These are phyloP conservation scores for Mellilla xanthometata DNA, from an alignment of 2,888 invertebrate genomes.

Conservation along the genomic window DNA sequence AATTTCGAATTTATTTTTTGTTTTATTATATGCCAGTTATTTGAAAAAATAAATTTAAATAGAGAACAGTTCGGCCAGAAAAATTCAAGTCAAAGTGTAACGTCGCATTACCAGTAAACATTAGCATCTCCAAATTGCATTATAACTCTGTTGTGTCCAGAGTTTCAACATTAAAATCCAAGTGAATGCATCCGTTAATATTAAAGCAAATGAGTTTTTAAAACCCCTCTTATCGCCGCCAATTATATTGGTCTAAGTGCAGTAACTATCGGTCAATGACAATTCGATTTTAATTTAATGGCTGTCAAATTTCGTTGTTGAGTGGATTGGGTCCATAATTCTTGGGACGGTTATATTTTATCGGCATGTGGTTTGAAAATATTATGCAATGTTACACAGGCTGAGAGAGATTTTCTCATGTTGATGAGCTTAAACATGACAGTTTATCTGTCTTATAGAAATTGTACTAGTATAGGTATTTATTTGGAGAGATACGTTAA, in stretches of 20 bases:
- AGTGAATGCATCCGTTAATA: constrained; percentile 37
- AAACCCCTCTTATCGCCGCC: constrained; percentile 52
- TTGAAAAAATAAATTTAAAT: neutral
- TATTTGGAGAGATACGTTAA: no score
- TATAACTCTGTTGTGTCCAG: constrained; percentile 26
- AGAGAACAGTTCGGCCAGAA: constrained; percentile 1
- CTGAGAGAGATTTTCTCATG: constrained; percentile 28
- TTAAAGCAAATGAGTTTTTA: constrained; percentile 61
- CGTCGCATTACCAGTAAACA: neutral
- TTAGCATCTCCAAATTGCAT: constrained; percentile 15
- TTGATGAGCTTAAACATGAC: constrained; percentile 15
- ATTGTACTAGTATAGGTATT: no score
- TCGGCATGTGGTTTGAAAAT: constrained; percentile 36
- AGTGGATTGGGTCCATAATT: constrained; percentile 41
- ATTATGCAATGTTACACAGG: constrained; percentile 30
- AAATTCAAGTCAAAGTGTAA: constrained; percentile 15
- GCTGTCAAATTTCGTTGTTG: constrained; percentile 53
- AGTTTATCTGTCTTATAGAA: constrained; percentile 14
- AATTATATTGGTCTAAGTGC: constrained; percentile 56
- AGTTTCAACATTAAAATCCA: constrained; percentile 36
- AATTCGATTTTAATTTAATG: constrained; percentile 69
- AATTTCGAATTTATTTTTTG: no score
- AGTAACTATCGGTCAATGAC: constrained; percentile 56
- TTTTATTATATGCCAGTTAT: no score
- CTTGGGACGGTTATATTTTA: constrained; percentile 38